Evolutionary conservation across 2,113 vertebrate genomes (phyloP), one percentile per base, ranked within the genome.

Genomic region (Scartelaos histophorus): DNA sequence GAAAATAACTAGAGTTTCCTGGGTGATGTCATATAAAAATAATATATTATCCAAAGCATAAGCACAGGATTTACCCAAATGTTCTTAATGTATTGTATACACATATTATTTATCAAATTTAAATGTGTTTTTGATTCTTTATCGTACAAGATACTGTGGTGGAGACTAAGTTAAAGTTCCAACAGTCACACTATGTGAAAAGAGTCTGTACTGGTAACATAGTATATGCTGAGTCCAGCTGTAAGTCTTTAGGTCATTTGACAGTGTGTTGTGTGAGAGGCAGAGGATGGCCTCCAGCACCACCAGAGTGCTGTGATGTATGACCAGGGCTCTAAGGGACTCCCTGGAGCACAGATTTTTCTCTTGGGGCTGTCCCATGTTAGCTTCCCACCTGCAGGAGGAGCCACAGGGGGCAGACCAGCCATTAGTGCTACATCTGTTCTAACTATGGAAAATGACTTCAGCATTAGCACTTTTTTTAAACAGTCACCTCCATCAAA

Each of bases 321-420:
- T 7, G 60, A 35, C 60, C 60, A 3, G 16, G 17, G 60, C 29
- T 62, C 60, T 11, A 17, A 62, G 25, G 29, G 60, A 62, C 25
- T 62, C 60, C 29, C 60, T 62, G 60, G 60, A 15, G 60, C 60
- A 11, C 60, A 62, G 15, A 17, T 19, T 35, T 62, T 62, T 16
- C 60, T 62, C 60, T 19, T 62, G 60, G 29, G 60, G 17, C 29
- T 19, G 7, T 62, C 60, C 60, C 35, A 15, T 35, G 16, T 35
- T 29, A 62, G 29, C 15, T 17, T 1, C 15, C 29, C 60, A 35
- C 60, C 60, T 35, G 60, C 16, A 62, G 60, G 3, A 34, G 4
- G 29, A 29, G 60, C 60, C 60, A 62, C 60, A 61, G 58, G 58
- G 58, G 58, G 25, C 58, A 61, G 16, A 35, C 13, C 58, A 62